Evolutionary conservation across 2,113 vertebrate genomes (phyloP).

Genomic region (Grammomys dolichurus): DNA sequence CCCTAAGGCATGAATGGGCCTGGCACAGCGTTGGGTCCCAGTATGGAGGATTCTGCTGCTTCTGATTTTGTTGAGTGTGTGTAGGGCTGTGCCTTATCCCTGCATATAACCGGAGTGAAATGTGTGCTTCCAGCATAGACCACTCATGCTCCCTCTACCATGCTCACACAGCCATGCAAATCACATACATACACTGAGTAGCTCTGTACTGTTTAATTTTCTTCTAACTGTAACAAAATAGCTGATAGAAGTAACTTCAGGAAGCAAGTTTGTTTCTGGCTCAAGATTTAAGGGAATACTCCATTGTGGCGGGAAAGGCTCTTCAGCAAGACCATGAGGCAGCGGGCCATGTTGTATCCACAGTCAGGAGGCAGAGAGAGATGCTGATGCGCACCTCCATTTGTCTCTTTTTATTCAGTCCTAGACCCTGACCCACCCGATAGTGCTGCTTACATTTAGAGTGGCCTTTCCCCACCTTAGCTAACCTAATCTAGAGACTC

Average conservation of each 20-base stretch:
- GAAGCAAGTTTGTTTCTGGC: not conserved
- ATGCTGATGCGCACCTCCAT: not conserved
- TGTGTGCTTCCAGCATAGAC: accelerated
- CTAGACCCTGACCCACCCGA: not conserved
- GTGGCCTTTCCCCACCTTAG: no score
- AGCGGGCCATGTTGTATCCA: no score
- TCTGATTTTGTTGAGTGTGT: not conserved
- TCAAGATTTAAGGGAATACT: not conserved
- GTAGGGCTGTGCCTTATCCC: accelerated
- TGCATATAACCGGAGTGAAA: no score
- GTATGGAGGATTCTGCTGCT: accelerated
- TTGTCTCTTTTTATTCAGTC: not conserved
- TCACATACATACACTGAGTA: not conserved
- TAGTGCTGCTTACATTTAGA: no score
- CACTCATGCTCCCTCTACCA: accelerated
- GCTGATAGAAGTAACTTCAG: not conserved
- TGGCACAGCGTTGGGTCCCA: not conserved
- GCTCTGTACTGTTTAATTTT: not conserved
- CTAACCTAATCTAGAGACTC: not conserved
- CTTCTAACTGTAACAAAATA: not conserved
- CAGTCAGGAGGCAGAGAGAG: not conserved
- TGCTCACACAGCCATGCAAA: not conserved
- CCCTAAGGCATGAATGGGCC: not conserved
- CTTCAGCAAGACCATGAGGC: not conserved
- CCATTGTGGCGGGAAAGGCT: not conserved